Conservation (phyloP, 2,113 vertebrate genomes). For the Eurystomus gularis region DNA sequence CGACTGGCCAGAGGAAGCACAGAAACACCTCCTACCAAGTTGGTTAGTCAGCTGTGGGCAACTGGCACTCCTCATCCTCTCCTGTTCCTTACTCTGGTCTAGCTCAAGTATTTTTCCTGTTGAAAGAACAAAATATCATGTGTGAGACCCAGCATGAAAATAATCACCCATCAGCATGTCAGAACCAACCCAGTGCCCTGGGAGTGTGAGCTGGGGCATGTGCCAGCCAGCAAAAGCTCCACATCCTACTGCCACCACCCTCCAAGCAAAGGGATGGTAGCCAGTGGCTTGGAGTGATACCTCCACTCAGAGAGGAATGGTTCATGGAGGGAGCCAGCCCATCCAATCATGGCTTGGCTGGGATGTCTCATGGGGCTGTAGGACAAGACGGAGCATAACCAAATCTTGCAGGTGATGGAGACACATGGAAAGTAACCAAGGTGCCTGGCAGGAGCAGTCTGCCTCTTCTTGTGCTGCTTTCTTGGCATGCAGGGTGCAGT, state of each 20-base stretch:
- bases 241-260: neutral
- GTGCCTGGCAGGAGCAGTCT: neutral
- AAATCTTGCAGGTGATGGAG: neutral
- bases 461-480: neutral
- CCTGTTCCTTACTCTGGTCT: neutral
- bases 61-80: neutral
- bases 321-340: rapidly evolving
- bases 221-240: neutral
- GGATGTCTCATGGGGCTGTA: neutral
- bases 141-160: neutral
- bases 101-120: neutral
- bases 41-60: neutral
- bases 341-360: rapidly evolving
- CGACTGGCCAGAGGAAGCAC: neutral
- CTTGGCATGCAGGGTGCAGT: rapidly evolving
- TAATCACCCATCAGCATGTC: neutral
- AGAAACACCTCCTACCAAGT: neutral
- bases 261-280: neutral
- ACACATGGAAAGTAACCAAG: neutral
- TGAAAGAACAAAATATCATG: neutral
- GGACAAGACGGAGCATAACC: neutral
- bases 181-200: too few relatives aligned
- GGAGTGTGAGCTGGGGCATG: rapidly evolving
- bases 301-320: rapidly evolving
- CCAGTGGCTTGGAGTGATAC: neutral